phyloP scores from a whole-genome alignment of 2,888 invertebrate genomes.

The Mycalesis mineus region DNA sequence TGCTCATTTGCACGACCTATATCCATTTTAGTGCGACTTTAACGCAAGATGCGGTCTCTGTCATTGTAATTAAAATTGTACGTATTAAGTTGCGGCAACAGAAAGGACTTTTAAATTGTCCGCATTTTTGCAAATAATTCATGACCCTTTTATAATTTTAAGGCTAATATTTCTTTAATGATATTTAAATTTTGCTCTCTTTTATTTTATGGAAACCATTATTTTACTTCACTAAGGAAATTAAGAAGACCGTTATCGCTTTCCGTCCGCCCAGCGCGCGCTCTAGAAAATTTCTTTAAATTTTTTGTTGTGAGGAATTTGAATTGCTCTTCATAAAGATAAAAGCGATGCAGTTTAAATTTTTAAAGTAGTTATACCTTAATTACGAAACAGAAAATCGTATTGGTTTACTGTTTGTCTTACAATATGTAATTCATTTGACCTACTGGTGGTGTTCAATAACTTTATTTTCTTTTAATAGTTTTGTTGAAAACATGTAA shows the following conservation, averaged over 20 bases:
- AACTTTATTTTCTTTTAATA: too few species aligned
- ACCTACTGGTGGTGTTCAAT: neutral
- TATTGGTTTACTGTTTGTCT: neutral
- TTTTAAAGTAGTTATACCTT: neutral
- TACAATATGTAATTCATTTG: neutral
- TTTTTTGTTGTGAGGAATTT: conserved; percentile 1
- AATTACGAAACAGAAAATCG: neutral
- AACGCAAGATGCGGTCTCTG: neutral
- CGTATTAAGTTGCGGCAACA: neutral
- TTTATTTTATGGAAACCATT: conserved; percentile 5
- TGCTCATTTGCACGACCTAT: neutral
- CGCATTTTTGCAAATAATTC: neutral
- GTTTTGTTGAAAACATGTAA: too few species aligned
- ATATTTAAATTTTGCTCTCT: conserved; percentile 6
- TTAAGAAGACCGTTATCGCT: conserved; percentile 1
- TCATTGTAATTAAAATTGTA: neutral
- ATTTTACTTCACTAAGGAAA: conserved; percentile 9
- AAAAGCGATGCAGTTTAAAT: neutral
- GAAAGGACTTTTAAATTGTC: neutral
- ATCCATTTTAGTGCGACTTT: neutral
- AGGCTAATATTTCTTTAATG: conserved; percentile 4
- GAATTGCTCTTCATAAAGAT: neutral
- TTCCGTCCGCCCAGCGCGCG: conserved; percentile 1
- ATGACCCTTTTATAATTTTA: neutral
- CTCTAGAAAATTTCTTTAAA: conserved; percentile 11